Evolutionary conservation across 2,113 vertebrate species (phyloP), one percentile per base, ranked within the genome.

Genomic region (Eidolon helvum): DNA sequence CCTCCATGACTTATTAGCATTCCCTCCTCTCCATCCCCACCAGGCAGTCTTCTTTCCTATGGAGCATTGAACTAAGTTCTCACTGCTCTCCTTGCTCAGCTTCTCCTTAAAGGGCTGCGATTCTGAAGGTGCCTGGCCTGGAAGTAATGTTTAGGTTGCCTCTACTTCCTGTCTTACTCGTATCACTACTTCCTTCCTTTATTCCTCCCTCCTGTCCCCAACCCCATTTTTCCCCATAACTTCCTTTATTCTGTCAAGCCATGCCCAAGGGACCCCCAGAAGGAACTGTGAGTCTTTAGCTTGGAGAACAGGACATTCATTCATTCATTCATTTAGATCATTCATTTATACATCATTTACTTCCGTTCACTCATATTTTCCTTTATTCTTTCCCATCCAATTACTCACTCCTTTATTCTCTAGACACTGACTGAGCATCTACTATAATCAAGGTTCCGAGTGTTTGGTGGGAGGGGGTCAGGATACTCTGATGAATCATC

Each of bases 181-280:
- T 79, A 10, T 48, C 38, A 40, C n/a, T 38, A 26, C 40, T n/a
- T 10, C 5, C 26, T 68, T 79, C 24, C 45, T 77, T 63, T 66
- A 26, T 50, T 48, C 69, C 63, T 79, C 33, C 21, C 38, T 93
- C 72, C 38, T 12, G 30, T 19, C 22, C 5, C 26, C 14, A 24
- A 14, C 48, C 33, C 33, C 61, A 33, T 71, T 78, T 85, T 57
- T 57, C 77, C 55, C 18, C 80, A 79, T 35, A 78, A 21, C 72
- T 96, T 96, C 93, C 96, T 95, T 91, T 92, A 53, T 95, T 94
- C 66, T 66, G 79, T 43, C 15, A 0, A 3, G 15, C 40, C 43
- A 22, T 40, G 18, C 69, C 26, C 43, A 69, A 7, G 21, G 77
- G 11, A 40, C 10, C 26, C 28, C 68, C 57, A 12, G 65, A 85